A percentile compares a stretch with the other conserved stretches of the same genome.
Conservation (phyloP, 92 coral and sea anemone genomes). For the Epizoanthus ramosus region DNA sequence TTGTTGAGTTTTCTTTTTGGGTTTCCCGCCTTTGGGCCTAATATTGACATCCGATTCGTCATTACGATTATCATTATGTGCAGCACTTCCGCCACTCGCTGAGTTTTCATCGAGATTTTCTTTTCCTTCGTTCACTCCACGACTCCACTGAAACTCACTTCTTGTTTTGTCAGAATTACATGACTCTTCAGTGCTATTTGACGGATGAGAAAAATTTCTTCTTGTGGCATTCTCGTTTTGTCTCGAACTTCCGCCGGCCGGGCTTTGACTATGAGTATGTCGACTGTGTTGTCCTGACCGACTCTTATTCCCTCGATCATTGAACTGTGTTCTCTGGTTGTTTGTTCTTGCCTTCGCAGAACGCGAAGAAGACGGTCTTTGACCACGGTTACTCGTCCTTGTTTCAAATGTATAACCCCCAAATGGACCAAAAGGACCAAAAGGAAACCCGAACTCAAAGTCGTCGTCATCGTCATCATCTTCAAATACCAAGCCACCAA, state of each 20-base stretch:
- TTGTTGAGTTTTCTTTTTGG: slow-evolving; percentile 33
- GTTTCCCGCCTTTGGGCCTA: neutral
- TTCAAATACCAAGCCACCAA: slow-evolving; percentile 44
- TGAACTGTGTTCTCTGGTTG: neutral
- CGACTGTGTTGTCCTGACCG: neutral
- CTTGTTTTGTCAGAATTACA: slow-evolving; percentile 17
- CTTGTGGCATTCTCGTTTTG: slow-evolving; percentile 1
- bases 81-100: neutral
- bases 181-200: slow-evolving; percentile 3
- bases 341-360: slow-evolving; percentile 14
- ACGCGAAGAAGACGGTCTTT: slow-evolving; percentile 11
- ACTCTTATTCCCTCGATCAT: neutral
- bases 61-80: neutral
- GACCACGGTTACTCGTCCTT: neutral
- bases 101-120: slow-evolving; percentile 17
- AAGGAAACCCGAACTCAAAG: slow-evolving; percentile 34
- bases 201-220: neutral
- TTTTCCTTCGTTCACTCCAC: neutral
- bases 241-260: neutral
- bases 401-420: slow-evolving; percentile 14
- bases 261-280: neutral
- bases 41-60: neutral
- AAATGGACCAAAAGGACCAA: slow-evolving; percentile 7
- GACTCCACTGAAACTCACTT: neutral
- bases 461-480: slow-evolving; percentile 47